Evolutionary conservation across 2,797 vertebrate genomes (phyloP).

Genomic region (Scarus forsteni): DNA sequence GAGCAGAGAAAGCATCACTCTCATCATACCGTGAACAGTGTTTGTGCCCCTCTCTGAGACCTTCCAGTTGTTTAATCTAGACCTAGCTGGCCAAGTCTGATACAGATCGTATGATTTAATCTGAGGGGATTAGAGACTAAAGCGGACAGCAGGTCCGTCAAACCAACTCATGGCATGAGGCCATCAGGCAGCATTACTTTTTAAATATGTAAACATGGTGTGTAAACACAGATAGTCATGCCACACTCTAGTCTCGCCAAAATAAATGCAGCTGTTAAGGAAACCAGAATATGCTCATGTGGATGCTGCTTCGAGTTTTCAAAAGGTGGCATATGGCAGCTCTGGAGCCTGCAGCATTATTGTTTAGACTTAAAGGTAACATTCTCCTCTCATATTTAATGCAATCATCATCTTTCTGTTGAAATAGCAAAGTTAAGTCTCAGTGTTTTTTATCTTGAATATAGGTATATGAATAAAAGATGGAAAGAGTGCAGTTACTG

Average conservation of each 20-base stretch:
- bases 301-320: neutral
- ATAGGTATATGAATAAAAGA: slow-evolving; percentile 7
- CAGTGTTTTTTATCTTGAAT: slow-evolving; percentile 18
- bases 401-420: slow-evolving; percentile 12
- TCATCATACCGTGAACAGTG: slow-evolving; percentile 12
- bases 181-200: slow-evolving; percentile 69
- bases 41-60: slow-evolving; percentile 43
- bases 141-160: slow-evolving; percentile 68
- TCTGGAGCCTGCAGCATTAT: slow-evolving; percentile 8
- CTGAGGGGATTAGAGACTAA: slow-evolving; percentile 79
- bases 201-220: slow-evolving; percentile 80
- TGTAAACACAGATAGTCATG: slow-evolving; percentile 74
- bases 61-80: slow-evolving; percentile 70
- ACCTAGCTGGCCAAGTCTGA: slow-evolving; percentile 64
- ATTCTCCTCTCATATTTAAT: slow-evolving; percentile 12
- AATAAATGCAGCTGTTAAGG: slow-evolving; percentile 20
- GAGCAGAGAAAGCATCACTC: slow-evolving; percentile 28
- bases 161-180: slow-evolving; percentile 73
- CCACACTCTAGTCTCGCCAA: slow-evolving; percentile 47
- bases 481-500: slow-evolving; percentile 8
- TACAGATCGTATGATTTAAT: slow-evolving; percentile 85
- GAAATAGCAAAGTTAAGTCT: neutral
- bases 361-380: no score
- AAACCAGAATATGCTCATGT: slow-evolving; percentile 15
- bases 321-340: neutral